Conservation (phyloP, 1,140 invertebrate species). For the Agraylea sexmaculata region DNA sequence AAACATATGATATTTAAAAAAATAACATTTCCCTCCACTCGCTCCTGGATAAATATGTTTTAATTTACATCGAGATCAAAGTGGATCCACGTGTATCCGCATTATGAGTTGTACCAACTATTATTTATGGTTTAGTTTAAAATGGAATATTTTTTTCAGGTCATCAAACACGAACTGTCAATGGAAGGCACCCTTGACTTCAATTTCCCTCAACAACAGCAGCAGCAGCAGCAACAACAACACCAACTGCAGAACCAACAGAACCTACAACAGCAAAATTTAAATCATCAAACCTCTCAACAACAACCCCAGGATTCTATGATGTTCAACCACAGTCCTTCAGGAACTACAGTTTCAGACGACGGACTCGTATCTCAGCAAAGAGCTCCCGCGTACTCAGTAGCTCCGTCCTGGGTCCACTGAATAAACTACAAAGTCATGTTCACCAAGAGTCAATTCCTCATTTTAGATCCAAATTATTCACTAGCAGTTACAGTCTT, state of each 20-base stretch:
- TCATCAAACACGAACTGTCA: conserved; percentile 86
- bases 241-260: conserved; percentile 13
- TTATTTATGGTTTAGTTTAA: conserved; percentile 3
- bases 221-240: conserved; percentile 22
- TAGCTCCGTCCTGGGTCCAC: conserved; percentile 21
- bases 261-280: conserved; percentile 12
- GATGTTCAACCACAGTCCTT: conserved; percentile 5
- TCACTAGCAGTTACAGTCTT: too few species aligned
- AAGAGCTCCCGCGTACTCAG: conserved; percentile 16
- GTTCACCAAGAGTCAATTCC: too few species aligned
- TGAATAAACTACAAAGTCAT: conserved; percentile 11
- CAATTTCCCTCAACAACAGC: conserved; percentile 57
- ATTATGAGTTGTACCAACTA: background rate
- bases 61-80: too few species aligned
- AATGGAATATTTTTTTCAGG: conserved; percentile 31
- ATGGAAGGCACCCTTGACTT: conserved; percentile 90
- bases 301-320: conserved; percentile 12
- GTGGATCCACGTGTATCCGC: background rate
- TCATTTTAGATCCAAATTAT: too few species aligned
- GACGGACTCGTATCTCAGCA: conserved; percentile 11
- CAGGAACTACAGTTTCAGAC: conserved; percentile 4
- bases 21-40: too few species aligned
- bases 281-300: conserved; percentile 10
- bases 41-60: too few species aligned
- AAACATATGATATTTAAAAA: too few species aligned